Evolutionary conservation across 2,888 invertebrate genomes (phyloP).

Genomic region (Drosophila putrida): DNA sequence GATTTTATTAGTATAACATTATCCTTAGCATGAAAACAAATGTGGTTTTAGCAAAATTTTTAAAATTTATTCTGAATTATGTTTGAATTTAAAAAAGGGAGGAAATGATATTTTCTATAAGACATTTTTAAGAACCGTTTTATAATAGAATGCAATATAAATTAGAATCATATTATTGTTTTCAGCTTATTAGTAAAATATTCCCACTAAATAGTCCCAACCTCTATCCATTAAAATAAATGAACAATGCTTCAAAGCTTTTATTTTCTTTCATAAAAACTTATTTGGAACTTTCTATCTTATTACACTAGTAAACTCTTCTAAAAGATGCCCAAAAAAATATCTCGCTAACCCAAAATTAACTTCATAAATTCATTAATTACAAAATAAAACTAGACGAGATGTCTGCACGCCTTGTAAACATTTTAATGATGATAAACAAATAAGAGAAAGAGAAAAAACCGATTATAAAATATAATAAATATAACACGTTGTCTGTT

Average conservation of each 20-base stretch:
- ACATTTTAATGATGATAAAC: conserved; percentile 61
- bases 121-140: too few species aligned
- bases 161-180: too few species aligned
- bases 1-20: too few species aligned
- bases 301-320: neutral
- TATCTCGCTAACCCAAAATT: conserved; percentile 27
- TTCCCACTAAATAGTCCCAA: too few species aligned
- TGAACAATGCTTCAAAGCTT: neutral
- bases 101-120: too few species aligned
- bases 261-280: neutral
- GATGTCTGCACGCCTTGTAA: conserved; percentile 52
- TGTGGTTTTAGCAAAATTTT: too few species aligned
- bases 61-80: too few species aligned
- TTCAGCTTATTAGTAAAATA: too few species aligned
- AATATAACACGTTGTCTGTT: conserved; percentile 19
- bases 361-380: conserved; percentile 72
- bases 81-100: too few species aligned
- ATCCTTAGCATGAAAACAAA: too few species aligned
- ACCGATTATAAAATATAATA: conserved; percentile 18
- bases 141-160: too few species aligned
- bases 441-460: conserved; percentile 40
- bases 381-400: conserved; percentile 60
- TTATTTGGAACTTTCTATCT: neutral
- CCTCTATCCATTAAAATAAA: too few species aligned
- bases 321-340: neutral